Conservation (phyloP, 2,113 vertebrate species). For the Aramus guarauna region DNA sequence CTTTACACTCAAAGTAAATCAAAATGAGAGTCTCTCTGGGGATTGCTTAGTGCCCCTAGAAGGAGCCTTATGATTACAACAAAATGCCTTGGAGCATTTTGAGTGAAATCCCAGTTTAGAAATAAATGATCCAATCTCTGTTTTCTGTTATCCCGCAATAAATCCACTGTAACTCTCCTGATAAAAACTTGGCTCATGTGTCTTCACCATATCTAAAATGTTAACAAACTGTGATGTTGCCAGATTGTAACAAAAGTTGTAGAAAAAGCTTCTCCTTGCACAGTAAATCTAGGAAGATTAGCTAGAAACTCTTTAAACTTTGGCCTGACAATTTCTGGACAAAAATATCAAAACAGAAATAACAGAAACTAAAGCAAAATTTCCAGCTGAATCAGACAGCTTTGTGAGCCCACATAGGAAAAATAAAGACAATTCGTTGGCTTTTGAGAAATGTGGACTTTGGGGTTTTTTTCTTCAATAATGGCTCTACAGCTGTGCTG, state of each 20-base stretch:
- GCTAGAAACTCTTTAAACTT: neutral
- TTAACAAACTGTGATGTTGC: neutral
- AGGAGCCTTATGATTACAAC: neutral
- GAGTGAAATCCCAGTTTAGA: slow-evolving; percentile 12
- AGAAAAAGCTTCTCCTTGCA: neutral
- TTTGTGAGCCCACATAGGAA: neutral
- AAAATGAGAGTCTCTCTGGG: neutral
- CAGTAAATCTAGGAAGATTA: neutral
- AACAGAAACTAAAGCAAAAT: neutral
- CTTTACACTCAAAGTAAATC: slow-evolving; percentile 3
- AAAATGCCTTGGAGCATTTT: neutral
- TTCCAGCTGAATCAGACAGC: neutral
- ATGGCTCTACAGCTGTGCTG: neutral
- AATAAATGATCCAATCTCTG: neutral
- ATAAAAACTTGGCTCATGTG: neutral
- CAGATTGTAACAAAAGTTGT: neutral
- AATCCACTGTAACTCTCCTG: neutral
- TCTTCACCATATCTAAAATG: neutral
- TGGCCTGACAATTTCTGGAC: neutral
- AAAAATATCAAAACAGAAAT: neutral
- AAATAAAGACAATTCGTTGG: neutral
- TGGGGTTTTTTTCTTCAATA: neutral
- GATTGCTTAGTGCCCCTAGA: neutral
- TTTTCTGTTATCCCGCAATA: slow-evolving; percentile 8
- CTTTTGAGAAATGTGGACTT: neutral